Conservation (phyloP, 2,888 invertebrate genomes). For the Drosophila flavopinicola region DNA sequence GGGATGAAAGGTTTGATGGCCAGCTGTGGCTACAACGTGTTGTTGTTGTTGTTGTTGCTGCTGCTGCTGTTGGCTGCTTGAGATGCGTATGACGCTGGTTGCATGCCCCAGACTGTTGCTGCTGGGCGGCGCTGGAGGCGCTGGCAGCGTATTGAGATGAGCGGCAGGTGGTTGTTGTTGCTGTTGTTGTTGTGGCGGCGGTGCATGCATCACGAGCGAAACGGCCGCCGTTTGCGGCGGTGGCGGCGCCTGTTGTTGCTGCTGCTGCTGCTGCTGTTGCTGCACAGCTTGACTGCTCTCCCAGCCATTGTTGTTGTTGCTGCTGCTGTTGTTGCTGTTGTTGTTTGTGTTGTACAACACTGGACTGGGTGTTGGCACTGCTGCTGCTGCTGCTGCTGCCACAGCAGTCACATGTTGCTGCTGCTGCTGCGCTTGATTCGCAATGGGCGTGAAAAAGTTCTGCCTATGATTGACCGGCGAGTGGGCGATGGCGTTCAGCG, state of each 20-base stretch:
- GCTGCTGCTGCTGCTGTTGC: constrained; percentile 54
- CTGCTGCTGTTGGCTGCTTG: constrained; percentile 86
- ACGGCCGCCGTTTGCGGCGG: constrained; percentile 81
- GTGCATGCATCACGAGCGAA: constrained; percentile 82
- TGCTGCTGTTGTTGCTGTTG: constrained; percentile 47
- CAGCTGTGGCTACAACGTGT: constrained; percentile 56
- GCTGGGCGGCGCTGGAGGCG: constrained; percentile 64
- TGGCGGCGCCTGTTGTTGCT: constrained; percentile 59
- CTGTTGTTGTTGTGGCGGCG: constrained; percentile 65
- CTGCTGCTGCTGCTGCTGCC: constrained; percentile 52
- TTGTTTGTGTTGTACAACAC: constrained; percentile 81
- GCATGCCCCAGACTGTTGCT: constrained; percentile 86
- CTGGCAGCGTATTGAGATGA: constrained; percentile 63
- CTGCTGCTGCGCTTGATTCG: constrained; percentile 61
- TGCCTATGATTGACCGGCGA: constrained; percentile 88
- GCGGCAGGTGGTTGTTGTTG: constrained; percentile 74
- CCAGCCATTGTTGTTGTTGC: constrained; percentile 47
- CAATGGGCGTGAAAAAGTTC: constrained; percentile 96
- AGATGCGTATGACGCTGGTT: constrained; percentile 93
- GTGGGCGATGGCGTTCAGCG: constrained; percentile 87
- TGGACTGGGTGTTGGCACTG: constrained; percentile 81
- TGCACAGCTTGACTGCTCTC: constrained; percentile 32
- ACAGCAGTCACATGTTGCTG: constrained; percentile 39
- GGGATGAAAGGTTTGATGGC: constrained; percentile 85
- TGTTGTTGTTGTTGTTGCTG: constrained; percentile 44